Base-by-base conservation (phyloP, 2,888 invertebrate species). In the Apantesis nais region DNA sequence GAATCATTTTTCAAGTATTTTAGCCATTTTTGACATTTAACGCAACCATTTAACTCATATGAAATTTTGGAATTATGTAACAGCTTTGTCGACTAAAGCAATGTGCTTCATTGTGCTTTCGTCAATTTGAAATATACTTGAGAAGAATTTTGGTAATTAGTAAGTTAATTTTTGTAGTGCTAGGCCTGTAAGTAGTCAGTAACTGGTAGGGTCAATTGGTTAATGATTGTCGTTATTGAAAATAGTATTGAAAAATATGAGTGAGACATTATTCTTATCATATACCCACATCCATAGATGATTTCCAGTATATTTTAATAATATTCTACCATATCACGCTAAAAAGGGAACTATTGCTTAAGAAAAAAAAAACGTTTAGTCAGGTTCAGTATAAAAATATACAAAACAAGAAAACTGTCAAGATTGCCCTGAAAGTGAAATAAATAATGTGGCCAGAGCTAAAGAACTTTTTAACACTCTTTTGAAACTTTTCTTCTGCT, bases 381-480 rank as follows among this genome's bases (percentile, higher is more conserved):
- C 16, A 29, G 37, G 19, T 55, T 39, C 29, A 66, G 19, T 16
- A 29, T 37, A 82, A 80, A 84, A 83, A 84, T 65, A 82, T 78
- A 78, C 77, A 84, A 83, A 83, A 77, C 76, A 82, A 85, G 85
- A 85, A 84, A 86, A 89, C 89, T 87, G 90, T 89, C 88, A 88
- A 88, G 87, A 90, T 92, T 90, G 90, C 85, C 79, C 85, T 80
- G 76, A 84, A 82, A 84, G 83, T 83, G 83, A 86, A 88, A 90
- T 92, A 93, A 92, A 92, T 92, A 93, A 92, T 90, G 89, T 88
- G 86, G 87, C 85, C 72, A 70, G 81, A 85, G 88, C 85, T 86
- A 88, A 87, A 83, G 85, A 93, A 92, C 87, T 91, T 92, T 89
- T 93, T 91, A 91, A 90, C 88, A 88, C 87, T 89, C 86, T 88